These are phyloP conservation scores for Epicampocera succincta DNA, from an alignment of 2,888 invertebrate genomes.

Conservation along the genomic window DNA sequence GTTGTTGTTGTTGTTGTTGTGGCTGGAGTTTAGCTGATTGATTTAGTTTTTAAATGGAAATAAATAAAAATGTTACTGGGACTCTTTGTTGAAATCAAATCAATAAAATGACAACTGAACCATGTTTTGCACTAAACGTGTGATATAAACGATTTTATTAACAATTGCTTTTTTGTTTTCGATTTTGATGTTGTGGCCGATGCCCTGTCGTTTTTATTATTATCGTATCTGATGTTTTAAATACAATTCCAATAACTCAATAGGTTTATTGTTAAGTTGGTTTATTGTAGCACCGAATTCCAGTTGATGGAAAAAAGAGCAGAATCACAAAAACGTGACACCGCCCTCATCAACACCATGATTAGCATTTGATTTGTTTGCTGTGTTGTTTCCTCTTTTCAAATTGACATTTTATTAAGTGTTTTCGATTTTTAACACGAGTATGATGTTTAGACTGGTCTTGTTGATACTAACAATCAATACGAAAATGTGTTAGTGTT, in stretches of 20 bases:
- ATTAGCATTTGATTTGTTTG: conserved; percentile 52
- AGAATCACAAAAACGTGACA: conserved; percentile 66
- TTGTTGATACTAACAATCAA: conserved; percentile 7
- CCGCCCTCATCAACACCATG: conserved; percentile 67
- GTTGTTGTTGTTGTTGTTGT: conserved; percentile 12
- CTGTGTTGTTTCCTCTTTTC: conserved; percentile 34
- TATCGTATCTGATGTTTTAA: conserved; percentile 34
- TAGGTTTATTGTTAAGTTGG: not conserved
- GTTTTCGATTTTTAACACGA: not conserved
- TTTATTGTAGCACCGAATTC: not conserved
- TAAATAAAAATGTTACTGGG: not conserved
- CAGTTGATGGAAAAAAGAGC: conserved; percentile 3
- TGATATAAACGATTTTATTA: conserved; percentile 63
- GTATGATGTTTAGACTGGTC: not conserved
- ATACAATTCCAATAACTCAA: conserved; percentile 50
- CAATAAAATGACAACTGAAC: not conserved
- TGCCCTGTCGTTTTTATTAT: not conserved
- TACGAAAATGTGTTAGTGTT: too few species aligned
- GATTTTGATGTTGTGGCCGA: conserved; percentile 10
- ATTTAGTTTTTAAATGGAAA: conserved; percentile 38
- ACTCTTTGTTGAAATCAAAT: conserved; percentile 23
- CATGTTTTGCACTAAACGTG: conserved; percentile 60
- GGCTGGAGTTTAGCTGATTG: conserved; percentile 43
- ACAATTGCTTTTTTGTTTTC: conserved; percentile 19
- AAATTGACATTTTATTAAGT: conserved; percentile 43